These are phyloP conservation scores for Caenorhabditis zanzibari DNA, from an alignment of 2,888 invertebrate species.

Conservation along the genomic window DNA sequence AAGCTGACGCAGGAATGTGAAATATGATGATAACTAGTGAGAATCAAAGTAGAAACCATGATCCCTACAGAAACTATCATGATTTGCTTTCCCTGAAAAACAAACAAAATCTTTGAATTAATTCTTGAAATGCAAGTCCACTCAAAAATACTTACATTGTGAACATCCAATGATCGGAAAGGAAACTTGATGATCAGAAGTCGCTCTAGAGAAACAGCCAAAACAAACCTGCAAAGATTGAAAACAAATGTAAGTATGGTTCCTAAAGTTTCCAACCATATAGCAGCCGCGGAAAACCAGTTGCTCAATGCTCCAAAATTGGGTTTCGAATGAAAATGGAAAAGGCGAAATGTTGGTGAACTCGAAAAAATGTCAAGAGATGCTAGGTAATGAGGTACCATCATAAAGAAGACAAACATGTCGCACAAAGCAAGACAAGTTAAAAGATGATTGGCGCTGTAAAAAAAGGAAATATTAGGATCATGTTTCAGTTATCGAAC, in stretches of 20 bases:
- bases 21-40: slow-evolving; percentile 74
- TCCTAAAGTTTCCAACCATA: slow-evolving; percentile 65
- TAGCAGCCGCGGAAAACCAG: slow-evolving; percentile 78
- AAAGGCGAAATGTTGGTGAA: slow-evolving; percentile 68
- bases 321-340: slow-evolving; percentile 72
- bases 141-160: slow-evolving; percentile 63
- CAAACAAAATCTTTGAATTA: too few species aligned
- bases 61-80: slow-evolving; percentile 64
- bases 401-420: slow-evolving; percentile 75
- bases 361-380: slow-evolving; percentile 65
- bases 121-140: not conserved
- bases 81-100: slow-evolving; percentile 68
- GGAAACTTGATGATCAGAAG: slow-evolving; percentile 77
- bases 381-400: slow-evolving; percentile 72
- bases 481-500: slow-evolving; percentile 52
- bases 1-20: slow-evolving; percentile 69
- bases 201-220: slow-evolving; percentile 76
- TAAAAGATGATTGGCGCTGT: slow-evolving; percentile 76
- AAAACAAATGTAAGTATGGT: slow-evolving; percentile 11
- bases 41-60: slow-evolving; percentile 64
- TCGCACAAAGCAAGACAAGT: slow-evolving; percentile 75
- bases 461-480: too few species aligned
- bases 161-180: slow-evolving; percentile 73
- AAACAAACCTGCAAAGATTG: slow-evolving; percentile 74
- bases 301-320: slow-evolving; percentile 74